Conservation (phyloP, 2,797 vertebrate genomes). For the Galaxias olidus region DNA sequence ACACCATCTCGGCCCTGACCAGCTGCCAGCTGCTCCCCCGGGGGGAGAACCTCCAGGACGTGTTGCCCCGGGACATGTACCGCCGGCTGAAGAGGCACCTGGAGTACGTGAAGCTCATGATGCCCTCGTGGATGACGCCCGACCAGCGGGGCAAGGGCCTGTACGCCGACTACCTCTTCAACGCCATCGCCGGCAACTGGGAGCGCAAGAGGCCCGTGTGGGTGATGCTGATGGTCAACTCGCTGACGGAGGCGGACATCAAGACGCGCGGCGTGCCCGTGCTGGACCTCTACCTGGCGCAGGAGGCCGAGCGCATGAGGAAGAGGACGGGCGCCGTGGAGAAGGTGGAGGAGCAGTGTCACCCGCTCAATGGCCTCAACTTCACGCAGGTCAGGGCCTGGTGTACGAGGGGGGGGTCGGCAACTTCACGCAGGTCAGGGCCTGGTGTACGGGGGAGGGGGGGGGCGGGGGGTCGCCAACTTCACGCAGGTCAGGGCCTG, state of each 20-base stretch:
- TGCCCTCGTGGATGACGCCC: constrained; percentile 90
- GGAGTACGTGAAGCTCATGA: constrained; percentile 89
- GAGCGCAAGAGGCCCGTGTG: constrained; percentile 87
- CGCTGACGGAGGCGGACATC: constrained; percentile 85
- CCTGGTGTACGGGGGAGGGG: not conserved
- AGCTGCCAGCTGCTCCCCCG: constrained; percentile 87
- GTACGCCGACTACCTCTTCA: constrained; percentile 89
- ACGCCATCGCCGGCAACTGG: constrained; percentile 90
- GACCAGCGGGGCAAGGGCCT: constrained; percentile 87
- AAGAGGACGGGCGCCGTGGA: constrained; percentile 88
- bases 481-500: no score
- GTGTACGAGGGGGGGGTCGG: no score
- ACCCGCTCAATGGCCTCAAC: constrained; percentile 87
- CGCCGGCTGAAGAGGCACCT: constrained; percentile 82
- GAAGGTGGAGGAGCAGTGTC: constrained; percentile 91
- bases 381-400: constrained; percentile 84
- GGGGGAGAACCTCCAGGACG: constrained; percentile 85
- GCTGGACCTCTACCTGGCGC: constrained; percentile 87
- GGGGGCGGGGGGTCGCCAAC: no score
- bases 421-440: constrained; percentile 88
- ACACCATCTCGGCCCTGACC: constrained; percentile 84
- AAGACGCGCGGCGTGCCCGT: constrained; percentile 85
- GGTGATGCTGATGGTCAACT: constrained; percentile 94
- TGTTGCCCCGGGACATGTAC: constrained; percentile 85
- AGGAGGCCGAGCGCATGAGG: constrained; percentile 86